phyloP scores from a whole-genome alignment of 2,888 invertebrate species.

The Trichacis sp. region DNA sequence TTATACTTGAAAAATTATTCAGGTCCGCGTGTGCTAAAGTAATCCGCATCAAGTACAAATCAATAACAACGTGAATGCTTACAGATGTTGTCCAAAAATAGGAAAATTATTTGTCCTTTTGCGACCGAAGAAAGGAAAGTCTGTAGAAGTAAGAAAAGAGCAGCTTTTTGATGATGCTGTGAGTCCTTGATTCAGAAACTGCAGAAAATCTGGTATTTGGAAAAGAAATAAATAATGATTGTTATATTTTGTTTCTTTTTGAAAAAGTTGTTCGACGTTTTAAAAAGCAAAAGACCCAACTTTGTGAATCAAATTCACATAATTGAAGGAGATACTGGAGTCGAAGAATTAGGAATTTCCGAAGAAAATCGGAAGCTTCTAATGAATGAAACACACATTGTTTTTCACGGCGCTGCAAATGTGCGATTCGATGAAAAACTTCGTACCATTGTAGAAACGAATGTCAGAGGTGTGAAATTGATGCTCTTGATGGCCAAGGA shows the following conservation, averaged over 20 bases:
- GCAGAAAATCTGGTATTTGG: too few relatives aligned
- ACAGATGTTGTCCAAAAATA: background rate
- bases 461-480: slow-evolving; percentile 77
- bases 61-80: too few relatives aligned
- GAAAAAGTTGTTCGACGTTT: slow-evolving; percentile 72
- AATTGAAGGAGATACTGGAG: slow-evolving; percentile 71
- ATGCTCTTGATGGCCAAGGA: slow-evolving; percentile 75
- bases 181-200: too few relatives aligned
- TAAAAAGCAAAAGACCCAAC: slow-evolving; percentile 70
- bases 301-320: slow-evolving; percentile 72
- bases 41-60: too few relatives aligned
- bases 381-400: slow-evolving; percentile 72
- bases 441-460: slow-evolving; percentile 75
- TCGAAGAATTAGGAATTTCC: slow-evolving; percentile 71
- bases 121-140: slow-evolving; percentile 2
- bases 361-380: slow-evolving; percentile 69
- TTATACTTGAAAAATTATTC: too few relatives aligned
- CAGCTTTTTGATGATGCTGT: background rate
- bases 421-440: slow-evolving; percentile 81
- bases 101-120: background rate
- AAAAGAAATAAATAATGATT: too few relatives aligned
- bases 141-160: background rate
- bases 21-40: too few relatives aligned
- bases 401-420: slow-evolving; percentile 83
- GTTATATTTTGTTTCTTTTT: too few relatives aligned